phyloP scores from a whole-genome alignment of 2,797 vertebrate species.

The Pangasius larnaudii region DNA sequence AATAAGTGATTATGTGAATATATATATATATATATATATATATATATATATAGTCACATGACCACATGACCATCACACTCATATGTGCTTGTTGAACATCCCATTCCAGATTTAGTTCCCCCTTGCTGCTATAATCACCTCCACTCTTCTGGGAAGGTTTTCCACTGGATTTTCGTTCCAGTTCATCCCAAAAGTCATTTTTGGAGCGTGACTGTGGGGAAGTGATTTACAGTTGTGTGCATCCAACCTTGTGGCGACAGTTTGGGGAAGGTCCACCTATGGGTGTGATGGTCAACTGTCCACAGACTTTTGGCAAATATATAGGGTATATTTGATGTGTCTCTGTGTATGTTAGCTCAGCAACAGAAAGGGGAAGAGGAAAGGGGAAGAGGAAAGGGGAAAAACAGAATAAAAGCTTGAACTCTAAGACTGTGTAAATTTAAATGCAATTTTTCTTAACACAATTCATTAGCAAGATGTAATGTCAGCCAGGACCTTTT shows the following conservation, averaged over 20 bases:
- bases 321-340: neutral
- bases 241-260: neutral
- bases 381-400: neutral
- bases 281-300: neutral
- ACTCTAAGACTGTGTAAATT: too few species aligned
- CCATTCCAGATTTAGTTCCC: neutral
- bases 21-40: neutral
- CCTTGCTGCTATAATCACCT: neutral
- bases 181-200: neutral
- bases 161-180: neutral
- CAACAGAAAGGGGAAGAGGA: neutral
- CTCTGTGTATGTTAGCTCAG: neutral
- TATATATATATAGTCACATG: too few species aligned
- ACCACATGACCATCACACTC: too few species aligned
- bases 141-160: neutral
- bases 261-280: too few species aligned
- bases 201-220: too few species aligned
- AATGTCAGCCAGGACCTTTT: neutral
- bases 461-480: neutral
- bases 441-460: neutral
- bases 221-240: neutral
- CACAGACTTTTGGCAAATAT: neutral
- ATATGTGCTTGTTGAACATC: too few species aligned
- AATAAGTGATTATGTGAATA: too few species aligned
- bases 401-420: neutral